Evolutionary conservation across 2,113 vertebrate genomes (phyloP).

Genomic region (Fulica atra): DNA sequence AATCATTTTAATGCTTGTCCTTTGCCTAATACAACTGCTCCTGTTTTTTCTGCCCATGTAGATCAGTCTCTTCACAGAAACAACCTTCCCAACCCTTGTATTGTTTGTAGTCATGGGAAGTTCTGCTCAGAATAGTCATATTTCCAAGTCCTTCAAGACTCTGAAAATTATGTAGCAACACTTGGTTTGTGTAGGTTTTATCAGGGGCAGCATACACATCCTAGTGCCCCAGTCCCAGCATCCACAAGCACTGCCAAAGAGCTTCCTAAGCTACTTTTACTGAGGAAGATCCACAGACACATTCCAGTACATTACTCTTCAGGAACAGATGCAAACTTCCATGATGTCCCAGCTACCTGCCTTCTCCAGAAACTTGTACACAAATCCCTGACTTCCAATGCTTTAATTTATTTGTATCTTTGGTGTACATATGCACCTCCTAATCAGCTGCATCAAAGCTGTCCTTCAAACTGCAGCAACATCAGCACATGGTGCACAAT

Average conservation of each 20-base stretch:
- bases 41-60: not conserved
- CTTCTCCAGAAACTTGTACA: not conserved
- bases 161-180: not conserved
- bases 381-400: not conserved
- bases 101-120: not conserved
- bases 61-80: not conserved
- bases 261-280: not conserved
- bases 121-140: not conserved
- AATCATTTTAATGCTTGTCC: not conserved
- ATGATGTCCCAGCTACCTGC: not conserved
- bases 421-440: not conserved
- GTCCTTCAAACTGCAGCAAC: not conserved
- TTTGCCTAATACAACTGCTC: not conserved
- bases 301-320: not conserved
- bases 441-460: not conserved
- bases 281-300: not conserved
- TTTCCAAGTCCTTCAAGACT: not conserved
- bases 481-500: not conserved
- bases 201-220: not conserved
- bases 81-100: accelerated
- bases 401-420: not conserved
- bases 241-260: not conserved
- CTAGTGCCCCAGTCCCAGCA: not conserved
- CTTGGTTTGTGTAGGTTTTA: not conserved
- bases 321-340: not conserved